Evolutionary conservation across 2,888 invertebrate species (phyloP).

Genomic region (Miltochrista miniata): DNA sequence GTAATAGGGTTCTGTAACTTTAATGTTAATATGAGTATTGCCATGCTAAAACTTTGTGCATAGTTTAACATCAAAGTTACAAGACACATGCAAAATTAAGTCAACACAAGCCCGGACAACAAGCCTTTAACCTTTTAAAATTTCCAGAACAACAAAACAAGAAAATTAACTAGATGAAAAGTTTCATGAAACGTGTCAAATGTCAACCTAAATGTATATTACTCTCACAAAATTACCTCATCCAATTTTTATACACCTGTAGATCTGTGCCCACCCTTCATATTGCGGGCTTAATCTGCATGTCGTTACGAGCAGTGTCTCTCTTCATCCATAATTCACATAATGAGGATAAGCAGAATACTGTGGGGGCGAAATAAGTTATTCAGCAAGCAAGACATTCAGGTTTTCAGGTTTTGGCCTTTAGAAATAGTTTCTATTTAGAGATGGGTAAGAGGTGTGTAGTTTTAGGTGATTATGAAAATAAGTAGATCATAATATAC

Average conservation of each 20-base stretch:
- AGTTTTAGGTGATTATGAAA: too few species aligned
- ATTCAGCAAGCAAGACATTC: slow-evolving; percentile 30
- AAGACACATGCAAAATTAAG: too few species aligned
- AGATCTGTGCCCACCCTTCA: slow-evolving; percentile 31
- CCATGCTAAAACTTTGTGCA: too few species aligned
- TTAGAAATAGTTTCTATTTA: slow-evolving; percentile 1
- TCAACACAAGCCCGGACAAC: too few species aligned
- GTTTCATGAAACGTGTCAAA: neutral
- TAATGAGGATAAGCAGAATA: slow-evolving; percentile 63
- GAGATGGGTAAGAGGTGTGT: neutral
- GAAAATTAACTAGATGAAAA: neutral
- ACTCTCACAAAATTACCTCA: slow-evolving; percentile 46
- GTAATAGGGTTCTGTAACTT: too few species aligned
- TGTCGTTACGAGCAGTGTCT: slow-evolving; percentile 71
- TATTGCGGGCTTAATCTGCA: slow-evolving; percentile 74
- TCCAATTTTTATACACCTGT: slow-evolving; percentile 38
- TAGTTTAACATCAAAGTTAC: too few species aligned
- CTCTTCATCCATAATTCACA: slow-evolving; percentile 79
- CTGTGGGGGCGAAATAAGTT: slow-evolving; percentile 45
- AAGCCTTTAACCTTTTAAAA: too few species aligned
- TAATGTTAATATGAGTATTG: too few species aligned
- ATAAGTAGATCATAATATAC: too few species aligned
- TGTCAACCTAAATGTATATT: slow-evolving; percentile 3
- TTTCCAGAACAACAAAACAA: too few species aligned
- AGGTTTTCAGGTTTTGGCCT: slow-evolving; percentile 15